Base-by-base conservation (phyloP, 2,888 invertebrate species). In the Zootermopsis nevadensis region DNA sequence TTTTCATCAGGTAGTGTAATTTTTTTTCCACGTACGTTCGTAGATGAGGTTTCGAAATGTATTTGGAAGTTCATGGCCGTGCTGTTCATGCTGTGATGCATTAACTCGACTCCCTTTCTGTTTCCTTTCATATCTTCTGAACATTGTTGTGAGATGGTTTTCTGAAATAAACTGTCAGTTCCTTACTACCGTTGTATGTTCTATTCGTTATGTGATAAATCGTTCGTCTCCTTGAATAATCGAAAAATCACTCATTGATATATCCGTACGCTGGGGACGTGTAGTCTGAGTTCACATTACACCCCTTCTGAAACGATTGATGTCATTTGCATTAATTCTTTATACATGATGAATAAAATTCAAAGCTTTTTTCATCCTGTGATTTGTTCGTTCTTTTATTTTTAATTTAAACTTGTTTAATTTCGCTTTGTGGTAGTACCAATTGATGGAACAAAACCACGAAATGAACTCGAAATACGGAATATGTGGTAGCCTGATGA, bases 71-170 rank as follows among this genome's bases (percentile, higher is more conserved):
- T 48, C 19, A 15, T 48, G 2, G 1, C 15, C 10, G 38, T 4
- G 12, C 38, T 6, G 48, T 1, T 48, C 15, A 15, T 48, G 19
- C 48, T 15, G 48, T 19, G 19, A 1, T 48, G 3, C 19, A 48
- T 15, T 0, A 48, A 15, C 48, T 48, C 15, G 19, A 48, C 48
- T 48, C n/a, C n/a, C 8, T 0, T 60, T 60, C 60, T 27, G n/a
- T 60, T 60, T n/a, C 7, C 2, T 60, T 60, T 60, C 60, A 60
- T 0, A 60, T 60, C 60, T 60, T 7, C 60, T 60, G 60, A 60
- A 60, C 60, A 60, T 27, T 60, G 48, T 48, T 48, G n/a, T n/a
- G 60, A 60, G 60, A 60, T 60, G 60, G n/a, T 27, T 60, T 60
- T 27, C 60, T 60, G 60, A n/a, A 60, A n/a, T 15, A 60, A 60